phyloP scores from a whole-genome alignment of 2,113 vertebrate species.

The Percina caprodes region DNA sequence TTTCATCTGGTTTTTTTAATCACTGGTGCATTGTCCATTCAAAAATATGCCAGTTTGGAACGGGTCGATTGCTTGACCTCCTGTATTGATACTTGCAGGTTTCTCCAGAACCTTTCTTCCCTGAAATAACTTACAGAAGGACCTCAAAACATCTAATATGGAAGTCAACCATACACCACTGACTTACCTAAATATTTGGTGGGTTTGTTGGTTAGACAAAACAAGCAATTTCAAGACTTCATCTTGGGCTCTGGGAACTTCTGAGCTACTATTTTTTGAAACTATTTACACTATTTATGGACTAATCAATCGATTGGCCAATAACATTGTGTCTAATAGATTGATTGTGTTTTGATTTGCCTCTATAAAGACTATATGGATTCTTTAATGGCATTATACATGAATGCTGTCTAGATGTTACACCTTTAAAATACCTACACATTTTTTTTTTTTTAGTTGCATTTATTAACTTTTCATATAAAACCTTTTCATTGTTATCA shows the following conservation, averaged over 20 bases:
- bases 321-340: too few species aligned
- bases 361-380: neutral
- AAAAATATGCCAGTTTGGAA: too few species aligned
- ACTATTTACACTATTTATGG: neutral
- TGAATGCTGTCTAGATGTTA: too few species aligned
- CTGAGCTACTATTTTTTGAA: neutral
- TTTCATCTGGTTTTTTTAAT: too few species aligned
- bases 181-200: neutral
- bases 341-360: neutral
- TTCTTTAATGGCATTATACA: neutral
- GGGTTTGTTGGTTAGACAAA: neutral
- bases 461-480: neutral
- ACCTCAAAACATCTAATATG: too few species aligned
- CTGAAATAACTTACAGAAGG: too few species aligned
- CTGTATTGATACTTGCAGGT: too few species aligned
- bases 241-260: neutral
- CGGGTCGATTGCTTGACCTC: too few species aligned
- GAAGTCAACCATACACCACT: too few species aligned
- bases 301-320: neutral
- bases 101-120: too few species aligned
- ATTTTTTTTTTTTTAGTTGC: neutral
- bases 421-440: neutral
- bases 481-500: slow-evolving; percentile 1
- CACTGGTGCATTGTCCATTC: too few species aligned
- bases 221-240: neutral